These are phyloP conservation scores for Paramormyrops hopkinsi DNA, from an alignment of 2,797 vertebrate genomes.

Conservation along the genomic window DNA sequence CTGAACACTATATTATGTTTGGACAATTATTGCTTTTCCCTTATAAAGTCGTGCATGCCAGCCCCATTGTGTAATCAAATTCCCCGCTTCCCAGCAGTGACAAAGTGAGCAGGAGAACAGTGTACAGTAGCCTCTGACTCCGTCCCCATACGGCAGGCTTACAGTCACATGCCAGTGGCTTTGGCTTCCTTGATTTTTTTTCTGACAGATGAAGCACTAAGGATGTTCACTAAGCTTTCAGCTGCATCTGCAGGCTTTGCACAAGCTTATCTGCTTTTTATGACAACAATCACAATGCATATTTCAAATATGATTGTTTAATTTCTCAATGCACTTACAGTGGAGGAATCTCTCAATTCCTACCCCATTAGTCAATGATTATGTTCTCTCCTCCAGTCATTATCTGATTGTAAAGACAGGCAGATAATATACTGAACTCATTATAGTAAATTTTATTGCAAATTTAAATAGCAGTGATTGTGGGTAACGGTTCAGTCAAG, in stretches of 20 bases:
- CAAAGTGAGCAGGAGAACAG: background rate
- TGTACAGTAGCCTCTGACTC: background rate
- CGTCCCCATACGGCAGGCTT: background rate
- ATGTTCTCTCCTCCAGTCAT: background rate
- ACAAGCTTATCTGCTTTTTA: background rate
- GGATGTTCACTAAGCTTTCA: background rate
- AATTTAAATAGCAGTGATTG: background rate
- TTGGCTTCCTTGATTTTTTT: background rate
- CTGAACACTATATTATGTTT: constrained; percentile 36
- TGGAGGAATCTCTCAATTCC: constrained; percentile 3
- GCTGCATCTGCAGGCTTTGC: background rate
- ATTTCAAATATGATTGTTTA: background rate
- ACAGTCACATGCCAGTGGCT: background rate
- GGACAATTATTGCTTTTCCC: constrained; percentile 42
- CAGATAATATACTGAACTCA: background rate
- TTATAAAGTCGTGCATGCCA: constrained; percentile 40
- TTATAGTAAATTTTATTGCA: background rate
- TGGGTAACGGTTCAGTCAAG: background rate
- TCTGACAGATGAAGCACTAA: background rate
- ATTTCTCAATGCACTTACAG: background rate
- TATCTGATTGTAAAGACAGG: background rate
- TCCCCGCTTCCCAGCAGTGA: background rate
- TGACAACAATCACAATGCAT: background rate
- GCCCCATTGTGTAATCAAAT: background rate
- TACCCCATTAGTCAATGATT: background rate